Evolutionary conservation across 2,113 vertebrate species (phyloP), one percentile per base, ranked within the genome.

Genomic region (Felis chaus): DNA sequence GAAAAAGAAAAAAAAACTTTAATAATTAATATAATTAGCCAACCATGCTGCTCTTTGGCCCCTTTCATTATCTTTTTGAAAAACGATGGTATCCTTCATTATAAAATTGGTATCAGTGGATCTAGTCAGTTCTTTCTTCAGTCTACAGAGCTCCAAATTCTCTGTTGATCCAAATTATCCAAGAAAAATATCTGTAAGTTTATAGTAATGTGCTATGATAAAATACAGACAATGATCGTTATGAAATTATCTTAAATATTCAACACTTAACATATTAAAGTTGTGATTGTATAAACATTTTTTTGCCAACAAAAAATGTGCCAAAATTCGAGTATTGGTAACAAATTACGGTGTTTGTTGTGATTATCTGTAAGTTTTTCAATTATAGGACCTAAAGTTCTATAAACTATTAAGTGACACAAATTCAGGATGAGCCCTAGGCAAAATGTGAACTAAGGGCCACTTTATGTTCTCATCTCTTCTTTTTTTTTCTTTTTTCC

Each of bases 321-420:
- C 41, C 57, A 74, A 82, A 96, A 89, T 85, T 85, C 79, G 92
- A 23, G 63, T 39, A 66, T 69, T 78, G 55, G 31, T 74, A 88
- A 80, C 31, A 93, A 94, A 88, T 91, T 33, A 36, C 53, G n/a
- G 27, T 53, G 15, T 48, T 41, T 36, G 79, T 82, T 31, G 21
- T 73, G 68, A 97, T 88, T 71, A 83, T 95, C 69, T 87, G 55
- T 66, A 92, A n/a, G 81, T 68, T 87, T 95, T 94, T 91, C 69
- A 97, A 95, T 93, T 88, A 33, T 87, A 57, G 89, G 53, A 55
- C 89, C 48, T 85, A 91, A 87, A 36, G 85, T 88, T 97, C 76
- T 53, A 53, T 97, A 91, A 97, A 97, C 97, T 95, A 92, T 91
- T 96, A 88, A 92, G 55, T 94, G 66, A 41, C 66, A 94, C 84